Evolutionary conservation across 2,113 vertebrate species (phyloP).

Genomic region (Sylvietta virens): DNA sequence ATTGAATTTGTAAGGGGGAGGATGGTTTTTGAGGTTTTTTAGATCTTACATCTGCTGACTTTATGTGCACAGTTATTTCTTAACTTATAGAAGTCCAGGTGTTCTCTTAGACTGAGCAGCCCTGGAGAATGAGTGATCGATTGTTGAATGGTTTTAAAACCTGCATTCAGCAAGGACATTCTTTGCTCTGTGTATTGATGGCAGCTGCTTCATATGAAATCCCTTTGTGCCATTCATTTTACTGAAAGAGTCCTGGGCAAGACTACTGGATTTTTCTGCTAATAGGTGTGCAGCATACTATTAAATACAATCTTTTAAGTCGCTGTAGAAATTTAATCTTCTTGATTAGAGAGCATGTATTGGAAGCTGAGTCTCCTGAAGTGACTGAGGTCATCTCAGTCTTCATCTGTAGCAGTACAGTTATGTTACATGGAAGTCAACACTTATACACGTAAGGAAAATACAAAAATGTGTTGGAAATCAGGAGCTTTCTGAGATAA

Average conservation of each 20-base stretch:
- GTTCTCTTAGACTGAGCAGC: neutral
- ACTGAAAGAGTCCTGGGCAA: neutral
- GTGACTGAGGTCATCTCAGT: neutral
- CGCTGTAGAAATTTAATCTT: neutral
- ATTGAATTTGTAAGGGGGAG: neutral
- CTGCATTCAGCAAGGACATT: neutral
- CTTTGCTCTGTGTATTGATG: neutral
- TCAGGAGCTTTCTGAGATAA: neutral
- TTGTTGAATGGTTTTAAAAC: neutral
- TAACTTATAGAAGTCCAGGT: neutral
- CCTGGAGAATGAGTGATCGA: neutral
- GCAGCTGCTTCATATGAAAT: neutral
- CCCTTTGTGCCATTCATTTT: neutral
- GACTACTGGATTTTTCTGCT: neutral
- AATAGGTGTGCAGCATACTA: neutral
- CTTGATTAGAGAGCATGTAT: neutral
- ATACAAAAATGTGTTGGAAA: neutral
- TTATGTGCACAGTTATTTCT: neutral
- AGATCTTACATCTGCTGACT: neutral
- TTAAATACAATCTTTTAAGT: neutral
- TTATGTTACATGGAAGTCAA: neutral
- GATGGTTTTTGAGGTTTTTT: neutral
- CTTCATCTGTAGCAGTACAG: neutral
- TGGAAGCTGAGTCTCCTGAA: neutral
- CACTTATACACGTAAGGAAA: neutral